Evolutionary conservation across 1,140 invertebrate genomes (phyloP).

Genomic region (Papilio xuthus): DNA sequence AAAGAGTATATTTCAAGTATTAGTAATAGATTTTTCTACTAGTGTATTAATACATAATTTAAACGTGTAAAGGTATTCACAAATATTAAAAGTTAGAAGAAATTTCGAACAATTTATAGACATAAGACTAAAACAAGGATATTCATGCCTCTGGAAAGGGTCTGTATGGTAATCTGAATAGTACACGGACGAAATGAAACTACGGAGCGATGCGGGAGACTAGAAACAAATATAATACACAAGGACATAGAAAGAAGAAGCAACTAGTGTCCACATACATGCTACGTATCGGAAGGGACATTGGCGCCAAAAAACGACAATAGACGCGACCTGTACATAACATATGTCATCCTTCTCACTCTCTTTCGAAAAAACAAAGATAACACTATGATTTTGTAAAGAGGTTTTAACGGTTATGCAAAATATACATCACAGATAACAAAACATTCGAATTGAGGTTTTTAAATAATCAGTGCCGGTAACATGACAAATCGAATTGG

Average conservation of each 20-base stretch:
- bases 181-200: constrained; percentile 23
- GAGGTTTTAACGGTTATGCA: neutral
- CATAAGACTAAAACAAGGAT: constrained; percentile 10
- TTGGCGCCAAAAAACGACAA: constrained; percentile 45
- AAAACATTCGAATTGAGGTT: neutral
- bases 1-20: neutral
- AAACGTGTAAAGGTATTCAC: neutral
- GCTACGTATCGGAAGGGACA: constrained; percentile 44
- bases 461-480: constrained; percentile 6
- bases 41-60: neutral
- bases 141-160: constrained; percentile 18
- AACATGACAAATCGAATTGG: constrained; percentile 42
- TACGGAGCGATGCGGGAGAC: constrained; percentile 24
- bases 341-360: neutral
- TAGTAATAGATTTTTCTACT: neutral
- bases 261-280: constrained; percentile 37
- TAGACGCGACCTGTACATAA: neutral
- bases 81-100: neutral
- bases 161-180: constrained; percentile 3
- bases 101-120: neutral
- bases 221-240: constrained; percentile 36
- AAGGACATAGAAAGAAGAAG: constrained; percentile 37
- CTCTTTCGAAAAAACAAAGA: neutral
- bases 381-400: neutral
- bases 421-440: neutral